phyloP scores from a whole-genome alignment of 2,113 vertebrate species.

The Dipodomys ordii region DNA sequence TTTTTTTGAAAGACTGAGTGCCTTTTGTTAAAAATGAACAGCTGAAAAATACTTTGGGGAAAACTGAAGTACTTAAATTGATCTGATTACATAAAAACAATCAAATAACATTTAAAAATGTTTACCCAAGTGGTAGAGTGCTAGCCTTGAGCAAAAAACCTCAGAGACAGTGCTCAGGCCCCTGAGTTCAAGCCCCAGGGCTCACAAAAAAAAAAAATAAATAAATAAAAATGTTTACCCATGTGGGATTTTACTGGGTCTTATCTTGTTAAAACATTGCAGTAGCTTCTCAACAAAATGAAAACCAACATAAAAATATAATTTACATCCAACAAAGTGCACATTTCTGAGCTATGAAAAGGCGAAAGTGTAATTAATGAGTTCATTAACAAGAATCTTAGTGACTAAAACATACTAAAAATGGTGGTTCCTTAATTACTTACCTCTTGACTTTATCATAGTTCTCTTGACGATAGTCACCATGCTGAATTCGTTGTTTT shows the following conservation, averaged over 20 bases:
- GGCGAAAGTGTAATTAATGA: not conserved
- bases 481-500: conserved; percentile 94
- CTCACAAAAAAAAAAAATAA: no score
- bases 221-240: conserved; percentile 46
- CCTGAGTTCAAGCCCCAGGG: no score
- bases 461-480: conserved; percentile 95
- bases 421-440: conserved; percentile 16
- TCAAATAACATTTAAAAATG: conserved; percentile 43
- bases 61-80: conserved; percentile 33
- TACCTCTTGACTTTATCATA: conserved; percentile 95
- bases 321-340: not conserved
- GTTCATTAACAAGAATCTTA: not conserved
- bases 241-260: conserved; percentile 10
- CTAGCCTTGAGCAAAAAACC: no score
- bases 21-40: conserved; percentile 2
- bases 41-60: conserved; percentile 12
- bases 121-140: not conserved
- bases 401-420: not conserved
- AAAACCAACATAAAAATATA: conserved; percentile 18
- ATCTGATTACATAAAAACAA: conserved; percentile 39
- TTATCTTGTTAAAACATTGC: conserved; percentile 17
- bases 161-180: no score
- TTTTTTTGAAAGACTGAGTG: not conserved
- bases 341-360: not conserved
- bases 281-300: conserved; percentile 41